Evolutionary conservation across 2,888 invertebrate species (phyloP).

Genomic region (Amblyjoppa fuscipennis): DNA sequence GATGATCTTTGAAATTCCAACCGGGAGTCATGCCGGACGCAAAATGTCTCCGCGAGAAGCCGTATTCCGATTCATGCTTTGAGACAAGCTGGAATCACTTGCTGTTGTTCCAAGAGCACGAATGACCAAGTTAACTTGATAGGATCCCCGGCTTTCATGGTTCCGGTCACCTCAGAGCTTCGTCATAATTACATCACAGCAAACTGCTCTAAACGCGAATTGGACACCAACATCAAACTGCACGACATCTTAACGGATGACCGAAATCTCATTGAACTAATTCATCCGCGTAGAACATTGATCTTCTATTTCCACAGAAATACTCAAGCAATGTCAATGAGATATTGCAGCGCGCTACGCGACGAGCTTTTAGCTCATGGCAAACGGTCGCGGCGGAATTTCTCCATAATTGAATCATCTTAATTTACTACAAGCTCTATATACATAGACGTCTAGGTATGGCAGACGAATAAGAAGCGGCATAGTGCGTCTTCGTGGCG

Average conservation of each 20-base stretch:
- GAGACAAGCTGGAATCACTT: background rate
- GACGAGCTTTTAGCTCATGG: conserved; percentile 5
- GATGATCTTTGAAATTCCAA: conserved; percentile 51
- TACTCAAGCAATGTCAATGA: conserved; percentile 45
- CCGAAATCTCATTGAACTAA: background rate
- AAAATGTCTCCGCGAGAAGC: background rate
- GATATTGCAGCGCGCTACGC: conserved; percentile 38
- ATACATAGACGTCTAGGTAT: background rate
- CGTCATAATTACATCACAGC: background rate
- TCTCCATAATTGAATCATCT: conserved; percentile 53
- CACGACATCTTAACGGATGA: background rate
- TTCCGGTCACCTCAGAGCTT: background rate
- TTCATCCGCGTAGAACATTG: background rate
- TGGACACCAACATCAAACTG: background rate
- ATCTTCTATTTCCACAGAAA: conserved; percentile 13
- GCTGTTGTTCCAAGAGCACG: background rate
- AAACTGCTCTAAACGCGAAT: background rate
- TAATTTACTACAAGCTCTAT: conserved; percentile 51
- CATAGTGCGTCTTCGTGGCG: conserved; percentile 26
- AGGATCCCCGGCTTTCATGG: background rate
- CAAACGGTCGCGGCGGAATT: conserved; percentile 30
- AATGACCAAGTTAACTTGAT: background rate
- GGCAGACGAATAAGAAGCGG: conserved; percentile 1
- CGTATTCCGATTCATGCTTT: background rate
- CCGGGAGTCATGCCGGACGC: background rate